Evolutionary conservation across 2,113 vertebrate genomes (phyloP).

Genomic region (Chitala chitala): DNA sequence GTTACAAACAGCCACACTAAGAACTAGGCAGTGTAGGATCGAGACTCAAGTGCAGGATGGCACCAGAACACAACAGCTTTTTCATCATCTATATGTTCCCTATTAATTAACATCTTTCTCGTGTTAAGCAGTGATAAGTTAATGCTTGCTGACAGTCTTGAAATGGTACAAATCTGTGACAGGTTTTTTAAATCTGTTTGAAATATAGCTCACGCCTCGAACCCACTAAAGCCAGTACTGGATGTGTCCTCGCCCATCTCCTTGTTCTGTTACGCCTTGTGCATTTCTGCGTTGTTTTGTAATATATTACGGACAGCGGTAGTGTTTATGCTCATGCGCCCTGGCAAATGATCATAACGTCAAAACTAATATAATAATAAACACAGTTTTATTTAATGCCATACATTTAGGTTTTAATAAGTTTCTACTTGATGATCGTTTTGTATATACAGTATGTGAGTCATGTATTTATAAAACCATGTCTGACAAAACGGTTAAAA

Average conservation of each 20-base stretch:
- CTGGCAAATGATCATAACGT: background rate
- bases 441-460: slow-evolving; percentile 1
- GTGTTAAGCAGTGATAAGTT: too few relatives aligned
- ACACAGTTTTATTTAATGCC: background rate
- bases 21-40: background rate
- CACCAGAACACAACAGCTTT: background rate
- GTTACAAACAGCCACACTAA: background rate
- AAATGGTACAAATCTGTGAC: too few relatives aligned
- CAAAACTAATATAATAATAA: slow-evolving; percentile 10
- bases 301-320: too few relatives aligned
- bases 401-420: background rate
- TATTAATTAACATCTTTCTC: too few relatives aligned
- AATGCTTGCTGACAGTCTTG: too few relatives aligned
- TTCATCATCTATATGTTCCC: too few relatives aligned
- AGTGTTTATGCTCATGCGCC: background rate
- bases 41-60: background rate
- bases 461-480: slow-evolving; percentile 19
- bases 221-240: too few relatives aligned
- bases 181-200: too few relatives aligned
- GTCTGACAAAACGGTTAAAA: slow-evolving; percentile 16
- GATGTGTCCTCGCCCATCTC: too few relatives aligned
- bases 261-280: too few relatives aligned
- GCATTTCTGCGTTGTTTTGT: too few relatives aligned
- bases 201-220: too few relatives aligned
- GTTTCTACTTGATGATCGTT: background rate